Conservation (phyloP, 2,113 vertebrate species). For the Ammodytes marinus region DNA sequence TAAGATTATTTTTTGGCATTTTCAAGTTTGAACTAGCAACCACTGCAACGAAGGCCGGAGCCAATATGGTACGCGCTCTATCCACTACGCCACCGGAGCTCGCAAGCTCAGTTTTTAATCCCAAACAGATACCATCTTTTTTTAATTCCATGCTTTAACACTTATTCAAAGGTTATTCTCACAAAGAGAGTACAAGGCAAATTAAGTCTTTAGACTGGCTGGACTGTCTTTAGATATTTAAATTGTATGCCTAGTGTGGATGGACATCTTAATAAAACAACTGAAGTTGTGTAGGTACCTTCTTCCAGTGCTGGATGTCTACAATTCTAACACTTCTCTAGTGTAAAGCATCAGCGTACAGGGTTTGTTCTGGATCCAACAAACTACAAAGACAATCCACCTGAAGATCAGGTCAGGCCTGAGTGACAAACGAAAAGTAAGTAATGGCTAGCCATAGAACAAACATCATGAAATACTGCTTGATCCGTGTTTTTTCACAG, state of each 20-base stretch:
- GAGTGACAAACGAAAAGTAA: neutral
- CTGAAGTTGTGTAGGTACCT: no score
- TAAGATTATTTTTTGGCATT: no score
- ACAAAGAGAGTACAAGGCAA: neutral
- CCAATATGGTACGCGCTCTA: no score
- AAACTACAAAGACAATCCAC: neutral
- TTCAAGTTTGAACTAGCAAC: no score
- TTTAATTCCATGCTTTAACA: neutral
- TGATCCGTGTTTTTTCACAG: neutral
- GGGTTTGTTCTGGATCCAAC: neutral
- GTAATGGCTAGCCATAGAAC: neutral
- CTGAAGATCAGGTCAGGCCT: neutral
- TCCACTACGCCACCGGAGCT: no score
- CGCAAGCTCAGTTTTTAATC: no score
- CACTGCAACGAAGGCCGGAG: no score
- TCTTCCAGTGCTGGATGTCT: neutral
- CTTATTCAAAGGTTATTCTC: slow-evolving; percentile 1
- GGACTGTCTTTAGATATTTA: neutral
- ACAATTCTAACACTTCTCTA: slow-evolving; percentile 1
- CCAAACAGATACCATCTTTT: neutral
- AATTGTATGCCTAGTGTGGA: no score
- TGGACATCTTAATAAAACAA: no score
- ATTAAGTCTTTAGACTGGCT: neutral
- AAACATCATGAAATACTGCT: no score
- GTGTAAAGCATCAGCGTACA: neutral